Percentiles rank a stretch among this genome's conserved stretches.
Evolutionary conservation across 53 echinoderm and acorn worm genomes (phyloP).

Genomic region (Temnopleurus reevesii): DNA sequence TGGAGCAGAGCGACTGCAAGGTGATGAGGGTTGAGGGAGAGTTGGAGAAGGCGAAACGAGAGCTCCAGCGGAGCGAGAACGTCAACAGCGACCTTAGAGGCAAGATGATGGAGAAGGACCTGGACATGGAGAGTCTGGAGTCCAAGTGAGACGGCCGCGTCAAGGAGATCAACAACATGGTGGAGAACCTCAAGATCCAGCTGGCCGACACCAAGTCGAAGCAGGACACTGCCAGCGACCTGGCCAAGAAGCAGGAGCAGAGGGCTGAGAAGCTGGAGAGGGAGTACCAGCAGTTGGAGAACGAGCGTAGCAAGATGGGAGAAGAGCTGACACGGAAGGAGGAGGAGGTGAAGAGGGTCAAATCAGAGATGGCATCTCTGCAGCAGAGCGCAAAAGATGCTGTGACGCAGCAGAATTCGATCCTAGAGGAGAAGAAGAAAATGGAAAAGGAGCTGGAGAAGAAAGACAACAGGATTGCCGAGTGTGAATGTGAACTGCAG

Average conservation of each 20-base stretch:
- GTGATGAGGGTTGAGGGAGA: slow-evolving; percentile 73
- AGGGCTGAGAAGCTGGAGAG: slow-evolving; percentile 69
- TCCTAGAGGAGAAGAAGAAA: slow-evolving; percentile 61
- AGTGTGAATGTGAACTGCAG: slow-evolving; percentile 65
- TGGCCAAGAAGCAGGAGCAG: slow-evolving; percentile 72
- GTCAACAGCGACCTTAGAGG: slow-evolving; percentile 69
- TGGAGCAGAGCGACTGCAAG: slow-evolving; percentile 84
- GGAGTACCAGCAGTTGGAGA: slow-evolving; percentile 58
- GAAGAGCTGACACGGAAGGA: slow-evolving; percentile 22
- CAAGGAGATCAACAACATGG: slow-evolving; percentile 76
- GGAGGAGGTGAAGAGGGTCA: slow-evolving; percentile 58
- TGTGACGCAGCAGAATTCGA: not conserved
- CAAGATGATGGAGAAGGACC: slow-evolving; percentile 80
- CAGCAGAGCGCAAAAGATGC: slow-evolving; percentile 61
- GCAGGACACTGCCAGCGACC: slow-evolving; percentile 60
- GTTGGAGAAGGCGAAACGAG: slow-evolving; percentile 71
- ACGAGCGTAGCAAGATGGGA: slow-evolving; percentile 46
- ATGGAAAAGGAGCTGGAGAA: slow-evolving; percentile 62
- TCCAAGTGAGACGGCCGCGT: slow-evolving; percentile 66
- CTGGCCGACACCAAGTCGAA: slow-evolving; percentile 70
- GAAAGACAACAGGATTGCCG: slow-evolving; percentile 69
- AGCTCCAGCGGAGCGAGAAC: slow-evolving; percentile 76
- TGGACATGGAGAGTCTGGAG: slow-evolving; percentile 67
- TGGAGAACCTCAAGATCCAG: slow-evolving; percentile 84
- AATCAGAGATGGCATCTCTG: slow-evolving; percentile 60